Base-by-base conservation (phyloP, 1,140 invertebrate genomes). In the Drosophila truncata region DNA sequence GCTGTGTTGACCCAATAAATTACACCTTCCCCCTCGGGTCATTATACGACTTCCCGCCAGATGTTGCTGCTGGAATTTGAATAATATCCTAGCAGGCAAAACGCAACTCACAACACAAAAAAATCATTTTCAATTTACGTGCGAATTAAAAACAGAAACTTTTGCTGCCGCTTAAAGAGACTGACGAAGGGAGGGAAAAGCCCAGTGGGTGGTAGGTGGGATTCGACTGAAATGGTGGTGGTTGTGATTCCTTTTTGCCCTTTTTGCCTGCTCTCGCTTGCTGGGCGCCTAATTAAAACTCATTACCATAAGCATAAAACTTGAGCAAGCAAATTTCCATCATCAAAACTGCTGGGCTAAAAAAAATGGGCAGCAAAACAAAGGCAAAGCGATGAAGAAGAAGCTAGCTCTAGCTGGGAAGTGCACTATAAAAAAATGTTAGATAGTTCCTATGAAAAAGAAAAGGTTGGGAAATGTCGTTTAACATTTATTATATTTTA, bases 261-360 rank as follows among this genome's bases (percentile, higher is more conserved):
- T 41, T 64, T 64, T 64, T 61, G 57, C 42, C 65, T 65, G 60
- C 70, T 52, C 49, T 41, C 58, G 41, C 62, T 88, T 88, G 78
- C 85, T 88, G 85, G 52, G 85, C 85, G 85, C 85, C 85, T 88
- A 88, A 90, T 88, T 88, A 88, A 88, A 88, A 88, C 85, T 88
- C 85, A 88, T 88, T 88, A 88, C 85, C 85, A 88, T 88, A 88
- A 88, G 85, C 80, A 84, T 84, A 81, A 81, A 72, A 87, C 66
- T 87, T 78, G 65, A 88, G 84, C 84, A 83, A 88, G 84, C 64
- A 66, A 78, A 86, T 78, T 77, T 80, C 52, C 57, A 67, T 50
- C 60, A 49, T 59, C 50, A 33, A 39, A 44, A 63, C 72, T 37
- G 37, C 14, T 50, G 18, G 37, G n/a, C 25, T 50, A 63, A 42